Percentiles rank a stretch among this genome's conserved stretches.
phyloP scores from a whole-genome alignment of 2,888 invertebrate genomes.

The Epinotia brunnichana region DNA sequence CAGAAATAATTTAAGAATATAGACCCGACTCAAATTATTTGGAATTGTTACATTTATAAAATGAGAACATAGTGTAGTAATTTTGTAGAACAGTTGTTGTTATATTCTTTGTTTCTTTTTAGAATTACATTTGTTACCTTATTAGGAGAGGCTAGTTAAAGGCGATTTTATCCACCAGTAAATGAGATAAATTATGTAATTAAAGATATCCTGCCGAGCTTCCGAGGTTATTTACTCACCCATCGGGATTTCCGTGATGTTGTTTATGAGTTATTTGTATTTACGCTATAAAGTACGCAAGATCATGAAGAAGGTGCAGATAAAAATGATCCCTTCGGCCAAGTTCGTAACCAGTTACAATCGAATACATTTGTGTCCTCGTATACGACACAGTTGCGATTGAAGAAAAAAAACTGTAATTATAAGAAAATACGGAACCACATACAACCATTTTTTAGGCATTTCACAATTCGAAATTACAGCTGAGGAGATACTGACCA shows the following conservation, averaged over 20 bases:
- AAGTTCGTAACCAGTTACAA: too few relatives aligned
- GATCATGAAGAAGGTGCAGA: neutral
- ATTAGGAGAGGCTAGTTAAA: constrained; percentile 3
- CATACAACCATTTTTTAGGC: too few relatives aligned
- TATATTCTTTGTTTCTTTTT: neutral
- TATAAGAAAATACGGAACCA: too few relatives aligned
- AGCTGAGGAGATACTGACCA: too few relatives aligned
- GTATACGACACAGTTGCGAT: neutral
- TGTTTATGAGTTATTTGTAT: constrained; percentile 7
- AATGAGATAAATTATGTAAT: constrained; percentile 29
- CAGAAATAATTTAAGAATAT: neutral
- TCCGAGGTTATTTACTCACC: constrained; percentile 7
- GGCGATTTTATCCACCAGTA: constrained; percentile 10
- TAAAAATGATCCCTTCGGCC: neutral
- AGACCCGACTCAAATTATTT: too few relatives aligned
- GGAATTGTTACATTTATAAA: too few relatives aligned
- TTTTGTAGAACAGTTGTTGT: too few relatives aligned
- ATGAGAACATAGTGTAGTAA: too few relatives aligned
- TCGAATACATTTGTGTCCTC: too few relatives aligned
- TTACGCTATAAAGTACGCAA: neutral
- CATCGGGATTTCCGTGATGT: constrained; percentile 11
- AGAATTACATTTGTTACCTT: too few relatives aligned
- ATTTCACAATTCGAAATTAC: too few relatives aligned
- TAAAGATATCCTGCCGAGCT: constrained; percentile 23
- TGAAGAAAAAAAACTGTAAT: too few relatives aligned